These are phyloP conservation scores for Latrodectus hesperus DNA, from an alignment of 2,888 invertebrate species.

Conservation along the genomic window DNA sequence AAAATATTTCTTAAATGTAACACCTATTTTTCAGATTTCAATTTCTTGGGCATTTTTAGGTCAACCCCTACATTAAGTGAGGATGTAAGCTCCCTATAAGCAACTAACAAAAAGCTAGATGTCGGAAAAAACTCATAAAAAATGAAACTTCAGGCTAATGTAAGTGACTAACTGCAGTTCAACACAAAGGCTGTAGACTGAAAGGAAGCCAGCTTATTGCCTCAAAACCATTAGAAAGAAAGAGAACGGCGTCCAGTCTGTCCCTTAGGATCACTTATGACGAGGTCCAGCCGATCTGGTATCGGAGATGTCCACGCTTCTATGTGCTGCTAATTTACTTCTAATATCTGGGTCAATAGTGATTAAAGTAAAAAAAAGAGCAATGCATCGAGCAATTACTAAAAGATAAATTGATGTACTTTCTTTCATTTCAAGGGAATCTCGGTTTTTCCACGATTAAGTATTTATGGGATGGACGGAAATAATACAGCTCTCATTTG, in stretches of 20 bases:
- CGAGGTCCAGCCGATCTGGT: conserved; percentile 28
- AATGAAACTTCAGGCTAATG: conserved; percentile 12
- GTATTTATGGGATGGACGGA: no score
- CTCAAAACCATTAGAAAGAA: conserved; percentile 42
- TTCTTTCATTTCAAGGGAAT: no score
- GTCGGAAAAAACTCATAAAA: neutral
- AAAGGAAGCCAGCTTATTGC: conserved; percentile 30
- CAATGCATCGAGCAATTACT: conserved; percentile 37
- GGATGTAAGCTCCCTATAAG: no score
- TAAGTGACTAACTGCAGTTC: conserved; percentile 1
- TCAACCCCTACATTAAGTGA: neutral
- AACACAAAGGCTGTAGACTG: conserved; percentile 9
- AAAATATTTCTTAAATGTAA: no score
- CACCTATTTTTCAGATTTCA: no score
- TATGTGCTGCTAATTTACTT: conserved; percentile 55
- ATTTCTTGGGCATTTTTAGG: neutral
- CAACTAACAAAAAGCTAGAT: neutral
- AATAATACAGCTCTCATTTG: no score
- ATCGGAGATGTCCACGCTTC: conserved; percentile 23
- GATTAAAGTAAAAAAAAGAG: conserved; percentile 34
- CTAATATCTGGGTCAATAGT: conserved; percentile 37
- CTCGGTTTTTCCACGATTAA: no score
- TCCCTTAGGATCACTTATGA: conserved; percentile 44
- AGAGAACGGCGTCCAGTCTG: conserved; percentile 3
- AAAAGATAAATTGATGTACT: neutral